Evolutionary conservation across 2,797 vertebrate species (phyloP).

Genomic region (Orestias chungarensis): DNA sequence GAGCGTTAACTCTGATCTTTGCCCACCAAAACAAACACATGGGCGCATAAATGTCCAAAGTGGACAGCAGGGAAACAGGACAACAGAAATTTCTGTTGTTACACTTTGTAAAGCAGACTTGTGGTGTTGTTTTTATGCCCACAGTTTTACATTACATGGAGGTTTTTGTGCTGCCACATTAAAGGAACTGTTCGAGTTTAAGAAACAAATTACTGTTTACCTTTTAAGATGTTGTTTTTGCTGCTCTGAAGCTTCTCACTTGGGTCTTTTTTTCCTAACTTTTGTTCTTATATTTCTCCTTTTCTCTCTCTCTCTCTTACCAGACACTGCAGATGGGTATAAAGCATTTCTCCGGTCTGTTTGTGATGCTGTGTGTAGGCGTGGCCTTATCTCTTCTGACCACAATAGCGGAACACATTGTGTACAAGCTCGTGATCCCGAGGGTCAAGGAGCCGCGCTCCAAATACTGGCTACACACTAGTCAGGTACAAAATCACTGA

Average conservation of each 20-base stretch:
- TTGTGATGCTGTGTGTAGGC: slow-evolving; percentile 94
- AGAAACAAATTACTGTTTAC: neutral
- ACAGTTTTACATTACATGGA: neutral
- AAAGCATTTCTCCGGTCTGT: slow-evolving; percentile 97
- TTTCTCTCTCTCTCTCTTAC: slow-evolving; percentile 13
- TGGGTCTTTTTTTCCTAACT: neutral
- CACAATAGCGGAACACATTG: slow-evolving; percentile 91
- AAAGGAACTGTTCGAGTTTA: neutral
- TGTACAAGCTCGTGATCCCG: slow-evolving; percentile 91
- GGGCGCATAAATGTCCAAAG: neutral
- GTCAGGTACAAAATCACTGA: slow-evolving; percentile 82
- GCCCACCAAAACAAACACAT: neutral
- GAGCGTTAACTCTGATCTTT: no score
- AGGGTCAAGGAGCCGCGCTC: slow-evolving; percentile 91
- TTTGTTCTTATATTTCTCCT: neutral
- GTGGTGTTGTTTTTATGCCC: neutral
- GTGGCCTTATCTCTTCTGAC: slow-evolving; percentile 93
- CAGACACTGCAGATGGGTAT: slow-evolving; percentile 99
- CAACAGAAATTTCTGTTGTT: no score
- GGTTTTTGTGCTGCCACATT: neutral
- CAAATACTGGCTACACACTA: slow-evolving; percentile 98
- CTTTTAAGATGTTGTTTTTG: neutral
- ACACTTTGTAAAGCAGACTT: neutral
- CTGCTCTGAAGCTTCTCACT: neutral
- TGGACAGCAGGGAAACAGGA: no score